Evolutionary conservation across 2,888 invertebrate species (phyloP), one percentile per base, ranked within the genome.

Genomic region (Lysandra bellargus): DNA sequence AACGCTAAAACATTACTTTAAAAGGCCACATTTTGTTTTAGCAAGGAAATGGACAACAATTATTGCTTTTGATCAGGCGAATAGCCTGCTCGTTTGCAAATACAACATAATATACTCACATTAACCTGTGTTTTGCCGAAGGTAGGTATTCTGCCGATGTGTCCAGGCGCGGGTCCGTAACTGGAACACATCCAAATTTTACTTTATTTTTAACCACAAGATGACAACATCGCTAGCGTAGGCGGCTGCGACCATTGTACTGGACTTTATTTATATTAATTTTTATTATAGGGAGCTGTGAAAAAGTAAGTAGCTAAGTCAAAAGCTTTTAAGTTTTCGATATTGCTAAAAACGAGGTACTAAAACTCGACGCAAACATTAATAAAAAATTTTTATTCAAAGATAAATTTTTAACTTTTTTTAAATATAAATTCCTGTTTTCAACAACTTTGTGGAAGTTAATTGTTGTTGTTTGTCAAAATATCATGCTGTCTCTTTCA

Each of bases 91-190:
- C 57, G 49, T 49, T 2, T 17, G 57, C 1, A 57, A 57, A 64
- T 30, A 30, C 30, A 64, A 30, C 30, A 4, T 23, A 6, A 7
- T 6, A 80, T 80, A 93, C 94, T 93, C 84, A 94, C 94, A 86
- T 93, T 93, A 82, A 91, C 92, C 82, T 93, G 93, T 82, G 92
- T 90, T 89, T 89, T 94, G 85, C 94, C 94, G 86, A 85, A 94
- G 91, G 90, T 91, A 84, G 94, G 94, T 86, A 94, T 94, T 87
- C 94, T 91, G 84, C 94, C 94, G 86, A 90, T 84, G 88, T 94
- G 93, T 84, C 93, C 94, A 85, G 89, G 85, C 82, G 85, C 83
- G 80, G 89, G 86, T 82, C 91, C 93, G 88, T 89, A 92, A 87
- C 94, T 94, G 94, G 94, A 94, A 91, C 80, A 80, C 80, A 81